phyloP scores from a whole-genome alignment of 2,888 invertebrate genomes.

The Heliothis peltigera region DNA sequence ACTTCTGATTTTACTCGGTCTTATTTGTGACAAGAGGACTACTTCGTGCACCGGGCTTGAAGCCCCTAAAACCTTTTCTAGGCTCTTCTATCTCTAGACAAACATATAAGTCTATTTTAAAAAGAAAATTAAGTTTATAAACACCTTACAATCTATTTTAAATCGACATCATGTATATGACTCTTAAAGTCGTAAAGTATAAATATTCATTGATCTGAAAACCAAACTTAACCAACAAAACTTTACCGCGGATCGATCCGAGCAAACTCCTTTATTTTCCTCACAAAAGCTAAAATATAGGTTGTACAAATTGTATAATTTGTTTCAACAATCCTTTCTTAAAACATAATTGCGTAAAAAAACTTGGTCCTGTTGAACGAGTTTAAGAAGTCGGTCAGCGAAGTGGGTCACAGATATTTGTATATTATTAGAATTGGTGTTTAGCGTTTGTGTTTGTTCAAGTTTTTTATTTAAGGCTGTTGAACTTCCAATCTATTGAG shows the following conservation, averaged over 20 bases:
- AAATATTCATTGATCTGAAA: not conserved
- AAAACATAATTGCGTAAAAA: constrained; percentile 21
- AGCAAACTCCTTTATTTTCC: not conserved
- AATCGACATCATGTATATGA: too few relatives aligned
- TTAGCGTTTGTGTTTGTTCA: constrained; percentile 27
- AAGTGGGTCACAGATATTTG: constrained; percentile 45
- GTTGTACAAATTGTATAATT: not conserved
- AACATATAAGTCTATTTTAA: too few relatives aligned
- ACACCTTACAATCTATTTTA: too few relatives aligned
- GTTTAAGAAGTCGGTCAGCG: constrained; percentile 33
- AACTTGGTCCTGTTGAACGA: constrained; percentile 25
- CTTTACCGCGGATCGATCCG: not conserved
- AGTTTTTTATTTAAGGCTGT: constrained; percentile 30
- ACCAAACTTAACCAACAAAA: not conserved
- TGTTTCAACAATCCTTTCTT: constrained; percentile 1
- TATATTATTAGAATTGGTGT: constrained; percentile 39
- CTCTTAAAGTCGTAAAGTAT: too few relatives aligned
- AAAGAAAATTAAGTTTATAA: too few relatives aligned
- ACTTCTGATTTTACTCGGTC: too few relatives aligned
- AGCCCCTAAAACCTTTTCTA: too few relatives aligned
- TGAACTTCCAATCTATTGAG: constrained; percentile 8
- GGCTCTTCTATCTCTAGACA: too few relatives aligned
- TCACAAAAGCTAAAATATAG: not conserved
- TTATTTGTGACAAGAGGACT: too few relatives aligned
- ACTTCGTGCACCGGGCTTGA: too few relatives aligned